These are phyloP conservation scores for Saguinus midas DNA, from an alignment of 2,113 vertebrate species.

Conservation along the genomic window DNA sequence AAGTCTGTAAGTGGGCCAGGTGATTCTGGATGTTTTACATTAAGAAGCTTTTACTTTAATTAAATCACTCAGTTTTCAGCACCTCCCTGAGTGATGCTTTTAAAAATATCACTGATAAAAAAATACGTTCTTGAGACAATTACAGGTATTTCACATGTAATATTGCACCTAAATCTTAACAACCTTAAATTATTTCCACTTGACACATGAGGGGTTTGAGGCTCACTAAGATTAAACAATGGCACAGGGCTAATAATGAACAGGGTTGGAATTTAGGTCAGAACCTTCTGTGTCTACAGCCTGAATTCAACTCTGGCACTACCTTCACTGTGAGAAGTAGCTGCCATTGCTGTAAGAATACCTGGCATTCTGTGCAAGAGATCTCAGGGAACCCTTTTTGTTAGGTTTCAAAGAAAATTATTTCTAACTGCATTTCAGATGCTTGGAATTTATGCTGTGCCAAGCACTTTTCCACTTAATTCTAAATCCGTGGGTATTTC, in stretches of 20 bases:
- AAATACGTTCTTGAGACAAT: not conserved
- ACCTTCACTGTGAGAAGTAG: not conserved
- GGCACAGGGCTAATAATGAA: not conserved
- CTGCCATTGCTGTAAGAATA: not conserved
- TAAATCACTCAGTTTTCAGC: not conserved
- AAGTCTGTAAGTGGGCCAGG: not conserved
- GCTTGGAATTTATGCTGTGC: slow-evolving; percentile 55
- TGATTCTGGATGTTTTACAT: not conserved
- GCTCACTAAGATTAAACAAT: not conserved
- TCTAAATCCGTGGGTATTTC: slow-evolving; percentile 73
- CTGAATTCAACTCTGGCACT: not conserved
- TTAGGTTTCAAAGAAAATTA: slow-evolving; percentile 50
- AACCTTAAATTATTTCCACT: not conserved
- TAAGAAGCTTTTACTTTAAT: slow-evolving; percentile 10
- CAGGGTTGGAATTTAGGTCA: not conserved
- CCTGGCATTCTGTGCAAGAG: not conserved
- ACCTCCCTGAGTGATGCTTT: not conserved
- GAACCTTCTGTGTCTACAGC: not conserved
- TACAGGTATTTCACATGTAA: not conserved
- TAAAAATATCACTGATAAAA: not conserved
- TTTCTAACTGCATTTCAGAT: slow-evolving; percentile 53
- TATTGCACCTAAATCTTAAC: not conserved
- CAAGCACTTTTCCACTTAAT: slow-evolving; percentile 73
- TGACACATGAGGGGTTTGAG: not conserved
- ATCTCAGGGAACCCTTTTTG: not conserved